Percentiles rank a stretch among this genome's conserved stretches.
These are phyloP conservation scores for Pomatorhinus ruficollis DNA, from an alignment of 2,113 vertebrate species.

Conservation along the genomic window DNA sequence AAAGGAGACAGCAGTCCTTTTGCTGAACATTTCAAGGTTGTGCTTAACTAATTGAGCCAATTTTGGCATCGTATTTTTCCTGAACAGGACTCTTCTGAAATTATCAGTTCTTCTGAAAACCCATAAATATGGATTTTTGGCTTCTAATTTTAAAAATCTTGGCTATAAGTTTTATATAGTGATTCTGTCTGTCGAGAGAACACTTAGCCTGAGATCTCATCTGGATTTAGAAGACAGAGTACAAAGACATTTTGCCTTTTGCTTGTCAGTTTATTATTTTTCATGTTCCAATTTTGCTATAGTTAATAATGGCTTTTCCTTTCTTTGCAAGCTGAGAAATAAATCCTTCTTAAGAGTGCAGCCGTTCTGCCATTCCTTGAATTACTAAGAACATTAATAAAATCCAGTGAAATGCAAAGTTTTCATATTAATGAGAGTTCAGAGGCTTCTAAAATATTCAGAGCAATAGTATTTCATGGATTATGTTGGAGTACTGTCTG, in stretches of 20 bases:
- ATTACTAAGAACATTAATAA: constrained; percentile 9
- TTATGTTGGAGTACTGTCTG: not conserved
- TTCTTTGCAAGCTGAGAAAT: constrained; percentile 25
- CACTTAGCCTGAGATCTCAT: not conserved
- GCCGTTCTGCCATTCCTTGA: not conserved
- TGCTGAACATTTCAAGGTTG: not conserved
- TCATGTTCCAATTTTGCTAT: not conserved
- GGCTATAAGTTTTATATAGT: constrained; percentile 4
- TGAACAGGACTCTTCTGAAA: not conserved
- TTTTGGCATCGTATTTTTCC: not conserved
- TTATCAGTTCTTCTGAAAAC: constrained; percentile 17
- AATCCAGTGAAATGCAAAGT: not conserved
- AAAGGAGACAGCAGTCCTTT: not conserved
- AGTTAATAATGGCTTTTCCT: constrained; percentile 24
- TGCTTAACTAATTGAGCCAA: not conserved
- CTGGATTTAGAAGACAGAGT: not conserved
- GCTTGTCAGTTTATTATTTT: constrained; percentile 18
- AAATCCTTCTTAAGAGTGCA: not conserved
- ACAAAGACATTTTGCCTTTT: constrained; percentile 24
- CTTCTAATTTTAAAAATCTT: constrained; percentile 27
- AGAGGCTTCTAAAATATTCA: constrained; percentile 30
- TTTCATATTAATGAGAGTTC: constrained; percentile 10
- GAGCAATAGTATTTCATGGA: not conserved
- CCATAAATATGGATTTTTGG: not conserved
- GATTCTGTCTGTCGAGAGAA: not conserved